A percentile compares a stretch with the other conserved stretches of the same genome.
Conservation (phyloP, 2,113 vertebrate species). For the Stercorarius parasiticus region DNA sequence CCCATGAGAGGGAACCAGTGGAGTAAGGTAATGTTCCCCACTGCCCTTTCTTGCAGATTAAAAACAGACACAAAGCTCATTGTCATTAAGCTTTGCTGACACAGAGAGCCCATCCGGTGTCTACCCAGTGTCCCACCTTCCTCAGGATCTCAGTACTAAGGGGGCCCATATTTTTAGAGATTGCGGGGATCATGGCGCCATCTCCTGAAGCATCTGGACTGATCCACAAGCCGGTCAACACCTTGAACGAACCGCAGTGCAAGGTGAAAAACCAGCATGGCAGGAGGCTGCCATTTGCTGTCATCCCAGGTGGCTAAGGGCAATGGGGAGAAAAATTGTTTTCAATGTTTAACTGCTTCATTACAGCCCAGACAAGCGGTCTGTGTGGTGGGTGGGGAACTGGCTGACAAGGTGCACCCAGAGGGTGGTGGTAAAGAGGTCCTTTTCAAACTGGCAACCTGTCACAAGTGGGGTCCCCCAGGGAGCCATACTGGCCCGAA, state of each 20-base stretch:
- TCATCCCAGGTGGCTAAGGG: background rate
- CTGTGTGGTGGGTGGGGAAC: background rate
- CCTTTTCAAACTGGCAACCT: background rate
- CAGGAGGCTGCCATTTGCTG: background rate
- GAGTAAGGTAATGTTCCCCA: background rate
- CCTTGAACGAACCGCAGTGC: fast-evolving
- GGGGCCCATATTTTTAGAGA: background rate
- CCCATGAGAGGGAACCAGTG: fast-evolving
- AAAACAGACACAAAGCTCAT: background rate
- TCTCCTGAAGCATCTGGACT: background rate
- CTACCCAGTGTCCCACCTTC: background rate
- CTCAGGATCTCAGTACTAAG: background rate
- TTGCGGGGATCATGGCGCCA: background rate
- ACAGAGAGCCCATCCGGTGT: background rate
- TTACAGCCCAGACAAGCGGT: background rate
- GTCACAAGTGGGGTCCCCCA: background rate
- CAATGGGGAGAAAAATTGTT: fast-evolving
- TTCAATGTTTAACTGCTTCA: background rate
- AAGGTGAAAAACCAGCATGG: background rate
- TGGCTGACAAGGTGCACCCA: background rate
- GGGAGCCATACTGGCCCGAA: background rate
- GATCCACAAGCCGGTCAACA: background rate
- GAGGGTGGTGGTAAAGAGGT: background rate
- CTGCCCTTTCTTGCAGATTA: background rate
- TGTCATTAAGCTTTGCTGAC: background rate